Conservation (phyloP, 2,113 vertebrate species). For the Melanotaenia duboulayi region DNA sequence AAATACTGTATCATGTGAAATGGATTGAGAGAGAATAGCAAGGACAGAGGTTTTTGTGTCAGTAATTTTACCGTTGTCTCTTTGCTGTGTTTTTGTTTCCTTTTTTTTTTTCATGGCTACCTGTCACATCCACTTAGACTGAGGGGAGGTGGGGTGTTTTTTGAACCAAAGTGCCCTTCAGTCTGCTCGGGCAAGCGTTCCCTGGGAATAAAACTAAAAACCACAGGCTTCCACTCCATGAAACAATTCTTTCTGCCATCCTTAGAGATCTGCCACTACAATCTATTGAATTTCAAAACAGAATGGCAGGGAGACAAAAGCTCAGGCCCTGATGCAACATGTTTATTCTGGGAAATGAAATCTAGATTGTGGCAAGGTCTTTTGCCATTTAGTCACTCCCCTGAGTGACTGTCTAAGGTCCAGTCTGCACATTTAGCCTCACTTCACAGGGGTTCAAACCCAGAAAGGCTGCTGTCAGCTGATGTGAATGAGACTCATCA, state of each 20-base stretch:
- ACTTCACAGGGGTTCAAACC: slow-evolving; percentile 27
- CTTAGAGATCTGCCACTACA: slow-evolving; percentile 66
- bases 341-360: slow-evolving; percentile 68
- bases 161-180: slow-evolving; percentile 75
- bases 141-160: slow-evolving; percentile 60
- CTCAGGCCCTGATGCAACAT: slow-evolving; percentile 36
- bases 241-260: slow-evolving; percentile 72
- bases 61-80: slow-evolving; percentile 57
- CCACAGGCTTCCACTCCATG: slow-evolving; percentile 75
- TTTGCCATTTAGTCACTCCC: slow-evolving; percentile 51
- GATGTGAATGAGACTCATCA: slow-evolving; percentile 31
- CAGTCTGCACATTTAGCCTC: slow-evolving; percentile 31
- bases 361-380: slow-evolving; percentile 46
- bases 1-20: slow-evolving; percentile 32
- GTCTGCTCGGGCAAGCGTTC: slow-evolving; percentile 62
- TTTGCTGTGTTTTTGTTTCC: slow-evolving; percentile 48
- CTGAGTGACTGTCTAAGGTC: slow-evolving; percentile 27
- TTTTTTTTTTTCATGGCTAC: slow-evolving; percentile 42
- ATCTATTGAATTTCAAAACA: slow-evolving; percentile 69
- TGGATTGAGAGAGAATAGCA: background rate
- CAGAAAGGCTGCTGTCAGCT: slow-evolving; percentile 40
- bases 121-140: slow-evolving; percentile 75
- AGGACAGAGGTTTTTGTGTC: slow-evolving; percentile 62
- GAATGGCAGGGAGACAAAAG: slow-evolving; percentile 58
- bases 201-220: slow-evolving; percentile 72